Evolutionary conservation across 2,888 invertebrate species (phyloP), one percentile per base, ranked within the genome.

Genomic region (Protula sp.): DNA sequence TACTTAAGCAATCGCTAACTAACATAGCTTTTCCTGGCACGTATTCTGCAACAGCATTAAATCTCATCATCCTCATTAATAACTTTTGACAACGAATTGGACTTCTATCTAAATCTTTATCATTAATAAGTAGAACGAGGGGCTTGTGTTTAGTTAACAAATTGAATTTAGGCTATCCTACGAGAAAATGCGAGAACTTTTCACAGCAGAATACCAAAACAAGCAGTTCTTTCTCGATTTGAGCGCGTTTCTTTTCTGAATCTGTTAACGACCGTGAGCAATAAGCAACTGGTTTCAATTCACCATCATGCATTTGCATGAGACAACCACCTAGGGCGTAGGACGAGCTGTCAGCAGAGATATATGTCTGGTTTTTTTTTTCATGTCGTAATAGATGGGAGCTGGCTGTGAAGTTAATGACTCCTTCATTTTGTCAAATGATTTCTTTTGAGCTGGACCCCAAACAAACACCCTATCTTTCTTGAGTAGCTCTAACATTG

Each of bases 71-170:
- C 28, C 59, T 5, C 47, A 56, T 59, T 19, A 55, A 28, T 3
- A 59, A 22, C 24, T 55, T 5, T 29, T 59, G 59, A 48, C 47
- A 47, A 14, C 59, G 26, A 3, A 48, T 3, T 5, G 59, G 55
- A 9, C 14, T 30, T 55, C n/a, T n/a, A n/a, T n/a, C n/a, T n/a
- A n/a, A n/a, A n/a, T n/a, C n/a, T n/a, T n/a, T n/a, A n/a, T n/a
- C 52, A 27, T 48, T 48, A 4, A 59, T 55, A 3, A 59, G 29
- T 47, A 48, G 55, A 19, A 59, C 59, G 4, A 59, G 55, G 28
- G 59, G 57, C 27, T 53, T 51, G 31, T 57, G 57, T 24, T 59
- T 50, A 3, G 59, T 59, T 5, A n/a, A n/a, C n/a, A n/a, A n/a
- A n/a, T n/a, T n/a, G n/a, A n/a, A n/a, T n/a, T n/a, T n/a, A n/a